These are phyloP conservation scores for Eulemur macaco DNA, from an alignment of 2,113 vertebrate genomes.

Conservation along the genomic window DNA sequence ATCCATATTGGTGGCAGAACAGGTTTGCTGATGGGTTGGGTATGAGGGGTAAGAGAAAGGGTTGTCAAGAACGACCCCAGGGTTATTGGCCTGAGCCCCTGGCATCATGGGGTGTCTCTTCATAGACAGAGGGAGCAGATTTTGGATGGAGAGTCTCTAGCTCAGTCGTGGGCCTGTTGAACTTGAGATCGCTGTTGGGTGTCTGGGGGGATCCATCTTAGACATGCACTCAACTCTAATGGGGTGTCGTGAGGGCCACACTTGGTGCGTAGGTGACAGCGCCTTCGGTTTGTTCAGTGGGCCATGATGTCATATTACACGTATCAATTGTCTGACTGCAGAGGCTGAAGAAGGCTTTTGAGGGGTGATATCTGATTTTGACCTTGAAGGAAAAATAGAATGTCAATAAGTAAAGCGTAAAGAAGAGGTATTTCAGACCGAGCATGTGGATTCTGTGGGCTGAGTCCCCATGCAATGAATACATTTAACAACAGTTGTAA, in stretches of 20 bases:
- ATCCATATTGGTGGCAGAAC: rapidly evolving
- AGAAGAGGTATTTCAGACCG: not conserved
- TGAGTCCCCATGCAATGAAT: not conserved
- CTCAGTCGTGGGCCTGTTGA: not conserved
- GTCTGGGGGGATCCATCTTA: no score
- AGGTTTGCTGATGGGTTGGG: not conserved
- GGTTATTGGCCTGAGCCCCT: not conserved
- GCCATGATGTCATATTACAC: rapidly evolving
- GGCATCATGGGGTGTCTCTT: not conserved
- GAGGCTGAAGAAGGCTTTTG: not conserved
- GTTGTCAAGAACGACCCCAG: not conserved
- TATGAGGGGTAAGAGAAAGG: not conserved
- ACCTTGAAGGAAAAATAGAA: not conserved
- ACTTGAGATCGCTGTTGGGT: not conserved
- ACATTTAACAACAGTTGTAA: not conserved
- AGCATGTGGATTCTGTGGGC: not conserved
- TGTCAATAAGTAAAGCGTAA: not conserved
- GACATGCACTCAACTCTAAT: no score
- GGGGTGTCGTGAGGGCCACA: rapidly evolving
- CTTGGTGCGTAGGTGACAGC: not conserved
- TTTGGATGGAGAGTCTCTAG: not conserved
- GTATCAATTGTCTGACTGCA: not conserved
- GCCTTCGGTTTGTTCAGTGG: not conserved
- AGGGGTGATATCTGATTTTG: not conserved
- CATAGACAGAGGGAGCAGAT: not conserved